Conservation (phyloP, 2,888 invertebrate species). For the Xiphydria camelus region DNA sequence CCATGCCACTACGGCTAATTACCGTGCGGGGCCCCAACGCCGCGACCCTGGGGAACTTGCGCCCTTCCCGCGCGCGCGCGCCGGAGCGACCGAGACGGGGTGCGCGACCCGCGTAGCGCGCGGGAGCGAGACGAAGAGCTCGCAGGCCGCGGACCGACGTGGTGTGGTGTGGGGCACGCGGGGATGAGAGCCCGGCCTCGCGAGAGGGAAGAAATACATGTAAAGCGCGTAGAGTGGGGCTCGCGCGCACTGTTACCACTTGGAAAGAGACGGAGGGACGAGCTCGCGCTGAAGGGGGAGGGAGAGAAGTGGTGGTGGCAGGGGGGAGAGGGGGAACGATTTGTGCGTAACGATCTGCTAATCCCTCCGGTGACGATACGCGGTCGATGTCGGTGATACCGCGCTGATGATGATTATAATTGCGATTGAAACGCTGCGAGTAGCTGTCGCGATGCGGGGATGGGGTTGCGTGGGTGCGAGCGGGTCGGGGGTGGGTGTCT, state of each 20-base stretch:
- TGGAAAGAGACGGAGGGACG: constrained; percentile 10
- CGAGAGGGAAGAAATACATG: too few relatives aligned
- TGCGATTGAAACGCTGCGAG: too few relatives aligned
- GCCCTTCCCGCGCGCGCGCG: constrained; percentile 11
- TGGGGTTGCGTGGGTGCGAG: too few relatives aligned
- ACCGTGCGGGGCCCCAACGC: constrained; percentile 27
- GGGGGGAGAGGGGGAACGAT: constrained; percentile 17
- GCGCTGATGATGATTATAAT: too few relatives aligned
- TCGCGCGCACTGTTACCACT: constrained; percentile 4
- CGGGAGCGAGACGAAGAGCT: constrained; percentile 19
- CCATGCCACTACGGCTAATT: constrained; percentile 46
- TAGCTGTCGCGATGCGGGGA: too few relatives aligned
- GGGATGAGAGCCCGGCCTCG: too few relatives aligned
- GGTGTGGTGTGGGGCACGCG: constrained; percentile 5
- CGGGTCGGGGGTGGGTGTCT: constrained; percentile 18
- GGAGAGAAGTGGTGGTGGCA: constrained; percentile 8
- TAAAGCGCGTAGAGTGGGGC: too few relatives aligned
- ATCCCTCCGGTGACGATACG: too few relatives aligned
- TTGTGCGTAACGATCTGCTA: too few relatives aligned
- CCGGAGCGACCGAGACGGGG: constrained; percentile 1
- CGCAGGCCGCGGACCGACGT: constrained; percentile 10
- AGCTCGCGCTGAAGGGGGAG: constrained; percentile 8
- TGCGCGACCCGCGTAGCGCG: constrained; percentile 13
- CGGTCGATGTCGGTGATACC: too few relatives aligned
- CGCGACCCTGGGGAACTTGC: constrained; percentile 24